These are phyloP conservation scores for Steinernema hermaphroditum DNA, from an alignment of 2,888 invertebrate species.

Conservation along the genomic window DNA sequence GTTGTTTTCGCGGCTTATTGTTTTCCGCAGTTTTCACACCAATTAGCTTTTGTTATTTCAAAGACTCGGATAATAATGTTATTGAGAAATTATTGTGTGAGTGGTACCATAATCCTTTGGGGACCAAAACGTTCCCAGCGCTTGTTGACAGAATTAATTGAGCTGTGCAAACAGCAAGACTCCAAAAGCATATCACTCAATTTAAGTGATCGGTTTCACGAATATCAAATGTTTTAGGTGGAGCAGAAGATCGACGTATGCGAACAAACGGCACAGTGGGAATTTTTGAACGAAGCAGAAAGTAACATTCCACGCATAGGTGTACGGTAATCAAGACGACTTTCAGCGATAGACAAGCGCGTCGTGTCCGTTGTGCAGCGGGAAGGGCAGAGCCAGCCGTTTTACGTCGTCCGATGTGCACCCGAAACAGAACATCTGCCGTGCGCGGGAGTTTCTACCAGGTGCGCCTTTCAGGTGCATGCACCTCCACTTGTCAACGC, in stretches of 20 bases:
- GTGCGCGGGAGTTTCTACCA: conserved; percentile 32
- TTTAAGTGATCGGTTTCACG: conserved; percentile 3
- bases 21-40: neutral
- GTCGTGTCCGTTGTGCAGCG: neutral
- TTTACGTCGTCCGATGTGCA: conserved; percentile 38
- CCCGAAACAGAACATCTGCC: conserved; percentile 30
- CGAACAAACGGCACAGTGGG: conserved; percentile 32
- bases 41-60: conserved; percentile 4
- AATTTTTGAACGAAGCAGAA: conserved; percentile 28
- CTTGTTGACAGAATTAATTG: conserved; percentile 13
- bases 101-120: neutral
- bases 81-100: neutral
- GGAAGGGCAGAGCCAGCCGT: conserved; percentile 31
- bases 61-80: conserved; percentile 1
- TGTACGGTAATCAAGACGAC: neutral
- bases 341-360: conserved; percentile 24
- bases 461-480: conserved; percentile 16
- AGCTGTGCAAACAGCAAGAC: neutral
- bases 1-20: conserved; percentile 3
- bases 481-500: neutral
- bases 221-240: conserved; percentile 28
- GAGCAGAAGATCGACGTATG: conserved; percentile 34
- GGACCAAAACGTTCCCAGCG: neutral
- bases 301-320: conserved; percentile 28
- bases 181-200: neutral